Evolutionary conservation across 2,888 invertebrate species (phyloP).

Genomic region (Mystacides longicornis): DNA sequence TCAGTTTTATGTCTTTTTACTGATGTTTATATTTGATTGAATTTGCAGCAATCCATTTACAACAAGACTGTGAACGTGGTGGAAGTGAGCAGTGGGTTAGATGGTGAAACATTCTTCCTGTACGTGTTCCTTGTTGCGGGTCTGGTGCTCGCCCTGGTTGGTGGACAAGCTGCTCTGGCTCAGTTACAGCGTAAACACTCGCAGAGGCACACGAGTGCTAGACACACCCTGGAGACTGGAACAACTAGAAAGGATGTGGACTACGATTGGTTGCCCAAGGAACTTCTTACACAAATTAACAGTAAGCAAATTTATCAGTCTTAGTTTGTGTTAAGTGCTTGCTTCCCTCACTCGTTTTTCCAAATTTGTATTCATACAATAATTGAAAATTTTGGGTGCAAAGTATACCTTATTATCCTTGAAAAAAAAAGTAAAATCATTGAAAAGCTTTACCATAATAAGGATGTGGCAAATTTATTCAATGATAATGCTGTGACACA

Average conservation of each 20-base stretch:
- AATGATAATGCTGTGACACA: too few species aligned
- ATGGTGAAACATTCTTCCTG: conserved; percentile 97
- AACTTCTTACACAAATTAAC: conserved; percentile 66
- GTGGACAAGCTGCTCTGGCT: conserved; percentile 81
- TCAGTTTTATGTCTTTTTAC: not conserved
- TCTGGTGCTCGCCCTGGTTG: conserved; percentile 76
- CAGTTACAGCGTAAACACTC: conserved; percentile 68
- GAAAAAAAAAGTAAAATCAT: too few species aligned
- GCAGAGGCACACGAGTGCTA: conserved; percentile 37
- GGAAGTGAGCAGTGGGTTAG: conserved; percentile 93
- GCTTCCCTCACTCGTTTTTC: too few species aligned
- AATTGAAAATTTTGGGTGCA: too few species aligned
- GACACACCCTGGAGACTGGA: conserved; percentile 79
- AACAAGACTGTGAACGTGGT: conserved; percentile 95
- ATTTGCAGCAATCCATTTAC: conserved; percentile 84
- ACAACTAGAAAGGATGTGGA: conserved; percentile 90
- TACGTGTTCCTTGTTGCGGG: conserved; percentile 92
- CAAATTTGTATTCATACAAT: too few species aligned
- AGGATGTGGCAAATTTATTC: too few species aligned
- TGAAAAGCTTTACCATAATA: too few species aligned
- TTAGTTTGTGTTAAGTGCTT: not conserved
- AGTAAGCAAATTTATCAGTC: conserved; percentile 55
- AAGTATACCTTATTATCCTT: too few species aligned
- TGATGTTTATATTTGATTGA: conserved; percentile 25
- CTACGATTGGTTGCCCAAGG: conserved; percentile 96